A percentile compares a stretch with the other conserved stretches of the same genome.
These are phyloP conservation scores for Galaxea fascicularis DNA, from an alignment of 92 coral and sea anemone genomes.

Conservation along the genomic window DNA sequence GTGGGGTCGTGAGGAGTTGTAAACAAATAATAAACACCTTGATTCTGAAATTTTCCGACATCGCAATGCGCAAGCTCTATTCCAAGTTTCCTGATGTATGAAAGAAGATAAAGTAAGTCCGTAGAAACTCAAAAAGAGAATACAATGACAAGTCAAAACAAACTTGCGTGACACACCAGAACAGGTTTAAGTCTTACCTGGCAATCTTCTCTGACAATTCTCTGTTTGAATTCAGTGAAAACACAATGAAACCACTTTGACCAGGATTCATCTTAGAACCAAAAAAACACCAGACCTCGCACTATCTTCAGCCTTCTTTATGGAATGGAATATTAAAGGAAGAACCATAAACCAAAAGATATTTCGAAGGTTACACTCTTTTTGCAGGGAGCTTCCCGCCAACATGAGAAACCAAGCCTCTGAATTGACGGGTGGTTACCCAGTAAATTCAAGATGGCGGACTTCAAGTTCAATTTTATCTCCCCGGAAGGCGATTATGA, in stretches of 20 bases:
- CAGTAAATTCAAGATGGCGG: constrained; percentile 48
- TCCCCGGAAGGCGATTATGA: constrained; percentile 23
- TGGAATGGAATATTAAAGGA: background rate
- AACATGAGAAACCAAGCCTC: constrained; percentile 12
- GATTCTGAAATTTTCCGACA: constrained; percentile 82
- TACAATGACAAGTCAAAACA: no score
- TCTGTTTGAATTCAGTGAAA: constrained; percentile 63
- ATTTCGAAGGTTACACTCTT: no score
- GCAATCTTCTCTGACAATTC: constrained; percentile 69
- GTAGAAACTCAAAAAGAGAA: background rate
- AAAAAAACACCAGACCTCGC: background rate
- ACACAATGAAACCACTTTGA: constrained; percentile 77
- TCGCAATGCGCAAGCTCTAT: constrained; percentile 81
- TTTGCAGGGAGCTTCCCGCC: background rate
- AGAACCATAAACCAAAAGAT: background rate
- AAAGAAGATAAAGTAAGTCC: background rate
- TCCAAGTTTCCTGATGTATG: constrained; percentile 79
- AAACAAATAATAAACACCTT: no score
- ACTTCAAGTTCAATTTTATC: constrained; percentile 58
- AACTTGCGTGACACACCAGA: no score
- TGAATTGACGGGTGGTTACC: constrained; percentile 8
- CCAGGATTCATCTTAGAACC: constrained; percentile 43
- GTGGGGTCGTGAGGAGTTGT: no score
- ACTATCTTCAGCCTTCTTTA: background rate
- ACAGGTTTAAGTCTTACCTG: constrained; percentile 15